These are phyloP conservation scores for Mamestra configurata DNA, from an alignment of 1,140 invertebrate species.

Conservation along the genomic window DNA sequence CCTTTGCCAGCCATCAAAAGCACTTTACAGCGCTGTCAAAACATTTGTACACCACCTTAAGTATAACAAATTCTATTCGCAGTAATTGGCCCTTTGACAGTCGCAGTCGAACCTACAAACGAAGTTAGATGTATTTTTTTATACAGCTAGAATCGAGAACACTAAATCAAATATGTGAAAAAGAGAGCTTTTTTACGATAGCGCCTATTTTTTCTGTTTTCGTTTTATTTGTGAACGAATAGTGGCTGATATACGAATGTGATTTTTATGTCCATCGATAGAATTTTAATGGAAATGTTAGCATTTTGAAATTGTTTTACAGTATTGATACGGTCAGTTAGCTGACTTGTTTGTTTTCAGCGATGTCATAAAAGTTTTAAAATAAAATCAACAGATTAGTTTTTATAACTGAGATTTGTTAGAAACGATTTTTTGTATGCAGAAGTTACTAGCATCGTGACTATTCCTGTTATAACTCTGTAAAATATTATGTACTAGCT, in stretches of 20 bases:
- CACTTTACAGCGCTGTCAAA: constrained; percentile 40
- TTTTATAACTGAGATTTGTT: background rate
- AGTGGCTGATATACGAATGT: constrained; percentile 21
- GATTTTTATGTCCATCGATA: constrained; percentile 15
- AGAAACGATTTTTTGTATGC: background rate
- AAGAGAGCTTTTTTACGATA: constrained; percentile 25
- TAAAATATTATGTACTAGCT: too few relatives aligned
- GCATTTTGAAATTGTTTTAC: constrained; percentile 20
- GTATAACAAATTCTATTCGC: constrained; percentile 13
- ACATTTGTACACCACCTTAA: constrained; percentile 42
- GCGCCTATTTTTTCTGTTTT: background rate
- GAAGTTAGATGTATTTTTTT: constrained; percentile 20
- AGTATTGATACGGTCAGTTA: constrained; percentile 24
- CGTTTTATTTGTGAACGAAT: constrained; percentile 1
- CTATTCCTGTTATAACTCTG: background rate
- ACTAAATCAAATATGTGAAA: constrained; percentile 49
- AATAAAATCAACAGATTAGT: constrained; percentile 12
- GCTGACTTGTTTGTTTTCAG: background rate
- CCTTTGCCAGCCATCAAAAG: constrained; percentile 33
- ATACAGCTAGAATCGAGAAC: constrained; percentile 24
- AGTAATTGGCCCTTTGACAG: constrained; percentile 54
- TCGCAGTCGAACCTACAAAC: background rate
- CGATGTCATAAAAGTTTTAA: background rate
- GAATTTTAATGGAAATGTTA: constrained; percentile 17
- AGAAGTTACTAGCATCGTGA: background rate